Base-by-base conservation (phyloP, 2,113 vertebrate species). In the Talpa occidentalis region DNA sequence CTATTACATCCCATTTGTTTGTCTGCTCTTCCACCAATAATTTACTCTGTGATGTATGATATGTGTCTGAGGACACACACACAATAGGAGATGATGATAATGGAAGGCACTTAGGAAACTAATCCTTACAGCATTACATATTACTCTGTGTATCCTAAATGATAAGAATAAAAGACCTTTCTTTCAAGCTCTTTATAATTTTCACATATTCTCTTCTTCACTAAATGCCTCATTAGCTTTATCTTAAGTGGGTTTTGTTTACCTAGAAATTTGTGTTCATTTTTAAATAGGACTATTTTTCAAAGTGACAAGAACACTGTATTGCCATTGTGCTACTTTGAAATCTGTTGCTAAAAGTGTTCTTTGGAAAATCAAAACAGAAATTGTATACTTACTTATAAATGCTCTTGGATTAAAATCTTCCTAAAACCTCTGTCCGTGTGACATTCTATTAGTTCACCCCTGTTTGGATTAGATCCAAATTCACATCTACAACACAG, bases 181-280 rank as follows among this genome's bases (percentile, higher is more conserved):
- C 56, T 93, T 93, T 67, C 14, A 5, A 83, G 5, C 5, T 69
- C 56, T 86, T 88, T 73, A 44, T 84, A 83, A 85, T 87, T 95
- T 90, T 84, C 72, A 88, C 21, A 35, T 85, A 52, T 49, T 95
- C 60, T 96, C 19, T 84, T 88, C 83, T 91, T 91, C n/a, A 64
- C 52, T 92, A 78, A 93, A 85, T 35, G 77, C 66, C 40, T 95
- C 90, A 94, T 96, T 96, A 95, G 72, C 90, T 52, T 93, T 96
- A 62, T 87, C 66, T 90, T 85, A 93, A 96, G 60, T 69, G n/a
- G 54, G 16, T 90, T 95, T 94, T 96, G 77, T 94, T 94, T 96
- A 93, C 80, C 49, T 90, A 84, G 40, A 88, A 92, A 95, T 59
- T 52, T 84, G 60, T 91, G 28, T 93, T 93, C 73, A 59, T 80